A percentile compares a stretch with the other conserved stretches of the same genome.
Conservation (phyloP, 2,888 invertebrate genomes). For the Drosophila hawaiiensis region DNA sequence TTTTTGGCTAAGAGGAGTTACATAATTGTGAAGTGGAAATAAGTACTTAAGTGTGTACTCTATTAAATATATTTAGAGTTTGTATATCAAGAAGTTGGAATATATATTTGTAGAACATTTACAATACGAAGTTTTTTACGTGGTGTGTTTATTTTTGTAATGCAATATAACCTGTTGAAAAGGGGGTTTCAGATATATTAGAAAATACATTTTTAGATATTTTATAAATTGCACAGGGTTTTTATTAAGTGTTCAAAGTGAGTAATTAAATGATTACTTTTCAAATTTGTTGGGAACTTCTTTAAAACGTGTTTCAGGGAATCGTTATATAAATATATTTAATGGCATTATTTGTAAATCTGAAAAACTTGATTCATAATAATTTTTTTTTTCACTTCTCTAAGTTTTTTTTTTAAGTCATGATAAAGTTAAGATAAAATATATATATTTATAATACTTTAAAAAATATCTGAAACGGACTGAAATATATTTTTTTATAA, state of each 20-base stretch:
- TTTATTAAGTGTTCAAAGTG: neutral
- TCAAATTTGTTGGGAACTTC: neutral
- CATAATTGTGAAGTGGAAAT: slow-evolving; percentile 58
- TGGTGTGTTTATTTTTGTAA: slow-evolving; percentile 21
- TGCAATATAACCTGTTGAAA: slow-evolving; percentile 47
- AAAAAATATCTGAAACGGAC: neutral
- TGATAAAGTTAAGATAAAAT: neutral
- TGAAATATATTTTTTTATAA: neutral
- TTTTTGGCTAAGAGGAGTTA: slow-evolving; percentile 50
- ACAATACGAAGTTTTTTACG: slow-evolving; percentile 16
- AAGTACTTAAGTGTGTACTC: slow-evolving; percentile 63
- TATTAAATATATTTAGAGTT: slow-evolving; percentile 39
- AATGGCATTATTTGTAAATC: neutral
- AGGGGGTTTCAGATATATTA: neutral
- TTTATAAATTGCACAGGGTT: slow-evolving; percentile 1
- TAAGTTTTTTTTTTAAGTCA: neutral
- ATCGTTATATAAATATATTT: slow-evolving; percentile 7
- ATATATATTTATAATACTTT: neutral
- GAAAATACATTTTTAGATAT: neutral
- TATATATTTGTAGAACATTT: slow-evolving; percentile 34
- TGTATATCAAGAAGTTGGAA: slow-evolving; percentile 36
- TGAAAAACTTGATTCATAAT: neutral
- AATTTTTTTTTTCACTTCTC: neutral
- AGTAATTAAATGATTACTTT: slow-evolving; percentile 1
- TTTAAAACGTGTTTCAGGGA: slow-evolving; percentile 3